Base-by-base conservation (phyloP, 64 coral and sea anemone species). In the Pocillopora verrucosa region DNA sequence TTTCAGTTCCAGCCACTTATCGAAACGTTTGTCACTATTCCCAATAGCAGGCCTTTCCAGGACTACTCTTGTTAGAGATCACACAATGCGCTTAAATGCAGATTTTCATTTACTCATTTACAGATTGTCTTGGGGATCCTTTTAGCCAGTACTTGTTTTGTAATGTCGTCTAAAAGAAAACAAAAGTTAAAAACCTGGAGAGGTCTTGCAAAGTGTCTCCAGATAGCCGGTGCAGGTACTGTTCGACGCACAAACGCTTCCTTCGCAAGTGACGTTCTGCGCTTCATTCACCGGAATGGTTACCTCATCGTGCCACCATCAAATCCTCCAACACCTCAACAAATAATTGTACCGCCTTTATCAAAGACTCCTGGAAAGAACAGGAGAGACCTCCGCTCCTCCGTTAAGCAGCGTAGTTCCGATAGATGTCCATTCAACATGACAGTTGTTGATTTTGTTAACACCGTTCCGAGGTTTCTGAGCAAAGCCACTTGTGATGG, bases 381-480 rank as follows among this genome's bases (percentile, higher is more conserved):
- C 22, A 79, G 56, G 13, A 79, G 77, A 59, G 41, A 60, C 57
- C n/a, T 60, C 19, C 13, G 3, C 59, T 20, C 11, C 2, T 6
- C 10, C 7, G 12, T 0, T 11, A 79, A 16, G n/a, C 20, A 13
- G 20, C 41, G 3, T 7, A 56, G 19, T 3, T 59, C 22, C 2
- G 0, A 3, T 22, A 89, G n/a, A 30, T 89, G 87, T 64, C 87
- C 76, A 45, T 89, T 79, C 63, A 12, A n/a, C 17, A 69, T 24
- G 61, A 26, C 20, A 58, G 20, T 57, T 57, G 68, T 65, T 34
- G 62, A 89, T 16, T 63, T 57, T 25, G 16, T 4, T 14, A 14
- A 64, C n/a, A 76, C 61, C 35, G 76, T 89, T 10, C 87, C 87
- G 19, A 65, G 60, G n/a, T 70, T 68, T 67, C 59, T 89, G 36